Evolutionary conservation across 2,888 invertebrate species (phyloP).

Genomic region (Oconnorella tubifera): DNA sequence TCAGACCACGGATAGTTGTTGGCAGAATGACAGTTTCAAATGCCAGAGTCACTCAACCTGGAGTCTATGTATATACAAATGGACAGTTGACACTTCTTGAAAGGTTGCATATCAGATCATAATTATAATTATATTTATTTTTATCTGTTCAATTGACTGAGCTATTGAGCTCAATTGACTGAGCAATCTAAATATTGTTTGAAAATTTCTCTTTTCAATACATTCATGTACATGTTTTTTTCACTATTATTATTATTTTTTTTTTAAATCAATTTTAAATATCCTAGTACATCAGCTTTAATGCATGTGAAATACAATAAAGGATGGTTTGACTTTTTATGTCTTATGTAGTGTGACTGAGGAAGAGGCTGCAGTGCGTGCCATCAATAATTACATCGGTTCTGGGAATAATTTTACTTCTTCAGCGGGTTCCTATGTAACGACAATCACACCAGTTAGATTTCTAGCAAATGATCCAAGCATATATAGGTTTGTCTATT

Average conservation of each 20-base stretch:
- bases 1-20: conserved; percentile 9
- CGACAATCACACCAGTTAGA: not conserved
- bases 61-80: no score
- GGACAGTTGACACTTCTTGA: no score
- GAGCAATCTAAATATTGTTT: no score
- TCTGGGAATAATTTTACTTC: not conserved
- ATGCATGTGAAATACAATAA: no score
- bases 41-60: not conserved
- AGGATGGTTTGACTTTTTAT: no score
- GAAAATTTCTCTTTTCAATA: not conserved
- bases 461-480: not conserved
- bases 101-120: no score
- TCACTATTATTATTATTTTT: not conserved
- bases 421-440: not conserved
- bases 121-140: no score
- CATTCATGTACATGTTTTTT: not conserved
- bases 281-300: no score
- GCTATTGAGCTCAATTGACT: no score
- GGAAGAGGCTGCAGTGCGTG: not conserved
- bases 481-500: no score
- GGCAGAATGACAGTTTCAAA: conserved; percentile 2
- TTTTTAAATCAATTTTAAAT: no score
- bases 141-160: no score
- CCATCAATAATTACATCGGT: not conserved
- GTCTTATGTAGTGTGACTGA: not conserved